A percentile compares a stretch with the other conserved stretches of the same genome.
These are phyloP conservation scores for Falco cherrug DNA, from an alignment of 2,797 vertebrate genomes.

Conservation along the genomic window DNA sequence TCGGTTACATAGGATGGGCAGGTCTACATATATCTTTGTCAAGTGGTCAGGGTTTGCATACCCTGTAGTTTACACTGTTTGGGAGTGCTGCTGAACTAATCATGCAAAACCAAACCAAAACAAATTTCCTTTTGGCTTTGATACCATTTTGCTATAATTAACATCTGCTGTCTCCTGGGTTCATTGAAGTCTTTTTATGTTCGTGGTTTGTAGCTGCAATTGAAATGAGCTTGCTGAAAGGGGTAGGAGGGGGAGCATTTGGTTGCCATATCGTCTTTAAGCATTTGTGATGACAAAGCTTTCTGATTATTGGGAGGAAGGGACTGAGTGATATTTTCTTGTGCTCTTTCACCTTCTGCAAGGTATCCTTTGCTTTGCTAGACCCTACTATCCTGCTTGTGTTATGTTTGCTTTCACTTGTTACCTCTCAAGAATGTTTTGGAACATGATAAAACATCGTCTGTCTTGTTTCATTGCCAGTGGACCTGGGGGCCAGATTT, in stretches of 20 bases:
- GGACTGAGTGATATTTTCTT: background rate
- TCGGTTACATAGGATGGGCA: background rate
- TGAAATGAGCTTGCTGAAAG: conserved; percentile 15
- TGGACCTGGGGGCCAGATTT: background rate
- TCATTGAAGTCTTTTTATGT: conserved; percentile 6
- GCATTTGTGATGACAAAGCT: conserved; percentile 32
- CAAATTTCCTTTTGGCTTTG: conserved; percentile 32
- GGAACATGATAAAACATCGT: background rate
- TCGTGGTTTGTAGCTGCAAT: conserved; percentile 3
- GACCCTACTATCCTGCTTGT: background rate
- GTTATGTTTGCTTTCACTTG: background rate
- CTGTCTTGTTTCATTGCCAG: background rate
- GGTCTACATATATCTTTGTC: conserved; percentile 40
- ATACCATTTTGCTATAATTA: conserved; percentile 54
- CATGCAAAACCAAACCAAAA: conserved; percentile 11
- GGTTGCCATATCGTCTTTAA: background rate
- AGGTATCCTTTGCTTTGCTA: background rate
- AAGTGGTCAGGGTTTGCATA: background rate
- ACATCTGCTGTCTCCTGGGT: conserved; percentile 58
- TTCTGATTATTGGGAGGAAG: background rate
- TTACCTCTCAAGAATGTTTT: background rate
- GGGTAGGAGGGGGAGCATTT: background rate
- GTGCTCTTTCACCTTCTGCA: background rate
- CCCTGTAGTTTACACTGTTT: background rate
- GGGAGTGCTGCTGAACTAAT: conserved; percentile 25